Evolutionary conservation across 1,140 invertebrate species (phyloP), one percentile per base, ranked within the genome.

Genomic region (Megathymus violae): DNA sequence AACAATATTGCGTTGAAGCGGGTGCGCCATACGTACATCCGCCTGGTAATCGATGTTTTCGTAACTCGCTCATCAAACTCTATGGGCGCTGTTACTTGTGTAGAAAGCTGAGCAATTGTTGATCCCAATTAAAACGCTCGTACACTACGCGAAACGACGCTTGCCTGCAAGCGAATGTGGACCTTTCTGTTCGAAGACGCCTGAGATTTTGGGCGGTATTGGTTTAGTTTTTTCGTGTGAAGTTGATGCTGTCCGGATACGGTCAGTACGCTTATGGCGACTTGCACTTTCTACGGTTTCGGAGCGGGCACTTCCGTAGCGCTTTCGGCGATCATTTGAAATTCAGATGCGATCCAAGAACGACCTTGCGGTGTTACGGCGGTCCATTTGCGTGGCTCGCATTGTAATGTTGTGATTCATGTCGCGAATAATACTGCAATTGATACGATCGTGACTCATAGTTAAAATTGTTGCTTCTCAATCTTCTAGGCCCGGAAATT

Each of bases 51-150:
- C 63, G 56, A 63, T 48, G 51, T 59, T 64, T 62, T 58, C 44
- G 60, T 79, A 58, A 68, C 67, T 60, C 76, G 74, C 47, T 61
- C 51, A 48, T 41, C 64, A 64, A 27, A 65, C 54, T 68, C 48
- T 63, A 76, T 74, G 69, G 67, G 69, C 64, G 62, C 70, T 69
- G 59, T 67, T 54, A 64, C 51, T 59, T 43, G 64, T 54, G 71
- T 81, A 75, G 78, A 81, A 78, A 78, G 74, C 65, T 62, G 40
- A 60, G 65, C 58, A 79, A 76, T 81, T 73, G 76, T 59, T 74
- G 71, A 78, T 74, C 72, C 65, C 75, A 78, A 80, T 82, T 82
- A 78, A 77, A 76, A 76, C 68, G 73, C 51, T 46, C 50, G 69
- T 70, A 70, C 13, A 50, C 60, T 64, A 11, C 40, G 22, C 16